These are phyloP conservation scores for Molossus molossus DNA, from an alignment of 2,797 vertebrate genomes.

Conservation along the genomic window DNA sequence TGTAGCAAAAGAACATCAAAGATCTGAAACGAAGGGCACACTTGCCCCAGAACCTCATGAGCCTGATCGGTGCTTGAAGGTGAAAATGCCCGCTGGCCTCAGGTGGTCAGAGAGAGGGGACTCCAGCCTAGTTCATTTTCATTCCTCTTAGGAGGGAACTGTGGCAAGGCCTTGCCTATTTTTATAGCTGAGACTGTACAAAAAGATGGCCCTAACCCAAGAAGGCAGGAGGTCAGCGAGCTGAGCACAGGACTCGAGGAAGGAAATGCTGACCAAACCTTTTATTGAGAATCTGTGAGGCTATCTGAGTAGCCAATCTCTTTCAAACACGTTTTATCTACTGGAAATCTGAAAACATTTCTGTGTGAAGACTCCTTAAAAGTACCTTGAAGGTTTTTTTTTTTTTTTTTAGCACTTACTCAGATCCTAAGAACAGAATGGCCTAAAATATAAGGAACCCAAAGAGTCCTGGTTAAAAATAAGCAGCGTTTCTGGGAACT, in stretches of 20 bases:
- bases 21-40: background rate
- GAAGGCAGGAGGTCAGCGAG: conserved; percentile 59
- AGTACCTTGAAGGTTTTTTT: background rate
- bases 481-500: conserved; percentile 61
- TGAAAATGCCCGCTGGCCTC: background rate
- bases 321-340: background rate
- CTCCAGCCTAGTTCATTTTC: background rate
- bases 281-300: background rate
- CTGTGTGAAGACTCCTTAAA: conserved; percentile 20
- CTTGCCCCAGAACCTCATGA: background rate
- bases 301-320: background rate
- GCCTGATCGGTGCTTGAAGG: background rate
- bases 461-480: background rate
- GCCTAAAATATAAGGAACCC: conserved; percentile 5
- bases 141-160: conserved; percentile 44
- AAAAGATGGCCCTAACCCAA: conserved; percentile 62
- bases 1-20: conserved; percentile 18
- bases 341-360: conserved; percentile 50
- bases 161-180: conserved; percentile 63
- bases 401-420: conserved; percentile 53
- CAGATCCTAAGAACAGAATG: conserved; percentile 51
- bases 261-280: conserved; percentile 66
- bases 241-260: conserved; percentile 1
- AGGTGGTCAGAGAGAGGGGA: background rate
- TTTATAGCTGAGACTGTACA: conserved; percentile 73